Evolutionary conservation across 2,888 invertebrate genomes (phyloP).

Genomic region (Cybosia mesomella): DNA sequence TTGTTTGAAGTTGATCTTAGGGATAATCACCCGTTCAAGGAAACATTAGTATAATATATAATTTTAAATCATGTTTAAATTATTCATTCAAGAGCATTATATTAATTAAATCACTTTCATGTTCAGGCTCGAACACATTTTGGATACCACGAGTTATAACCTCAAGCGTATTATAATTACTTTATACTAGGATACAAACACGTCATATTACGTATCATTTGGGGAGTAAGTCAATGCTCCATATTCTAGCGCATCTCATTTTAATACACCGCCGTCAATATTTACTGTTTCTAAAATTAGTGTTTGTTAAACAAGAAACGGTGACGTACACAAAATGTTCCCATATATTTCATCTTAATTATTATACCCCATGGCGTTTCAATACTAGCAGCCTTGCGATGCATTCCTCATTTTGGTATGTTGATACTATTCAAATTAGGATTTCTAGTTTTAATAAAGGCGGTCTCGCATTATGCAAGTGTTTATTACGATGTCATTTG

Average conservation of each 20-base stretch:
- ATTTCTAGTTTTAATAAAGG: conserved; percentile 71
- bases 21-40: too few species aligned
- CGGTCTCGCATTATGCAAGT: conserved; percentile 52
- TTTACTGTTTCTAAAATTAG: conserved; percentile 40
- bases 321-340: conserved; percentile 35
- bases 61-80: not conserved
- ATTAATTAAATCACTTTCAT: not conserved
- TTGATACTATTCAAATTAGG: conserved; percentile 79
- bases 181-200: not conserved
- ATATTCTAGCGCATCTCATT: conserved; percentile 32
- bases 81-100: not conserved
- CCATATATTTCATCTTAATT: conserved; percentile 42
- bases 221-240: conserved; percentile 10
- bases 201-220: not conserved
- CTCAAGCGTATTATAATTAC: not conserved
- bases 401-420: conserved; percentile 71
- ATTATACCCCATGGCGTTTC: conserved; percentile 35
- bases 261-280: conserved; percentile 37
- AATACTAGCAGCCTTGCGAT: conserved; percentile 51
- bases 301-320: conserved; percentile 26
- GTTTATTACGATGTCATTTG: conserved; percentile 63
- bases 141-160: not conserved
- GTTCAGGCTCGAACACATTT: not conserved
- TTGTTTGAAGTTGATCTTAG: too few species aligned
- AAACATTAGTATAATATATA: too few species aligned